A percentile compares a stretch with the other conserved stretches of the same genome.
These are phyloP conservation scores for Eulemur macaco DNA, from an alignment of 2,113 vertebrate species.

Conservation along the genomic window DNA sequence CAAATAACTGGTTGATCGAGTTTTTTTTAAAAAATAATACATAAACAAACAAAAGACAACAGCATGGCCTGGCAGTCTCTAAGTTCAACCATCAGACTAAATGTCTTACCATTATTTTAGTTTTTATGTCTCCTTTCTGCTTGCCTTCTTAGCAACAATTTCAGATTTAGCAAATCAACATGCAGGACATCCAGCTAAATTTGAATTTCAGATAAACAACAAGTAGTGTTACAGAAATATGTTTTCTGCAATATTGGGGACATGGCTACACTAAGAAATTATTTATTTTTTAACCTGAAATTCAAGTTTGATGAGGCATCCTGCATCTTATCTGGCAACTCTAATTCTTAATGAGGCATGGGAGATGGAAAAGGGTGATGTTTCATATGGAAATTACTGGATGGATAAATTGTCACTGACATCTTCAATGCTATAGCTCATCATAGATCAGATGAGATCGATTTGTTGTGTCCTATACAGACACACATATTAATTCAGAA, in stretches of 20 bases:
- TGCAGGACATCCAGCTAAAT: neutral
- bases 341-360: conserved; percentile 1
- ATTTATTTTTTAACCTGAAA: neutral
- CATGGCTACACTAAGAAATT: neutral
- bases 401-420: neutral
- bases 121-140: neutral
- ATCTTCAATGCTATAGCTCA: neutral
- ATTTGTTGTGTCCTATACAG: neutral
- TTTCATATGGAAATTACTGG: neutral
- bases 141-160: neutral
- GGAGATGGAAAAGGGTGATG: neutral
- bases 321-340: neutral
- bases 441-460: neutral
- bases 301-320: neutral
- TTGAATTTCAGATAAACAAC: conserved; percentile 31
- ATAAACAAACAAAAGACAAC: neutral
- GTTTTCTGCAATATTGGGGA: neutral
- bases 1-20: conserved; percentile 29
- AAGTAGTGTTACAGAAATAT: neutral
- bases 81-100: neutral
- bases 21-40: neutral
- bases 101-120: neutral
- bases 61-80: neutral
- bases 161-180: neutral
- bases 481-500: neutral